Base-by-base conservation (phyloP, 2,113 vertebrate genomes). In the Calyptommatus sinebrachiatus region DNA sequence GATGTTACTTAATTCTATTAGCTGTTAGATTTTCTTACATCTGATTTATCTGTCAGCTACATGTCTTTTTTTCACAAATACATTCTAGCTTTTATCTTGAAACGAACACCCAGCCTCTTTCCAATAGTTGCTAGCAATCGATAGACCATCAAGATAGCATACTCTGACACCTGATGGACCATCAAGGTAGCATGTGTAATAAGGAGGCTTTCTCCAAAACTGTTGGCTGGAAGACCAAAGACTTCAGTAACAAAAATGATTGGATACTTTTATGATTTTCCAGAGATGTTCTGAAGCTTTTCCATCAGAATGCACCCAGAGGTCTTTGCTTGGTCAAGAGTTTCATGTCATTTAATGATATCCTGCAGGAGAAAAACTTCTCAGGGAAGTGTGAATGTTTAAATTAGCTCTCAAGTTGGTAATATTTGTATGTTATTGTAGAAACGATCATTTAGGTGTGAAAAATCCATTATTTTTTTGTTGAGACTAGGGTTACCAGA, bases 141-240 rank as follows among this genome's bases (percentile, higher is more conserved):
- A 70, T 83, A 84, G 67, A 5, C 53, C 16, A 18, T 77, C 89
- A 82, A 85, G 86, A 80, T 28, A 82, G 84, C 81, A 84, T 0
- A 3, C 8, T 46, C 46, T 83, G 78, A 41, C 5, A 41, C 5
- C 35, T 86, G 83, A 70, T 83, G 83, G 67, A 5, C 53, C 16
- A 1, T 75, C 89, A 82, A 85, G 86, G 81, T 28, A 82, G 84
- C 81, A 0, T 71, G 61, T 89, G 72, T 88, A 85, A 75, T 85
- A 70, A 53, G 82, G 79, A 71, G 85, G 68, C 63, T 73, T 83
- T 83, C 83, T 69, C 11, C 46, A 20, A 10, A 65, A 80, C 68
- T 70, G 86, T 73, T 72, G 87, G 22, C 71, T 85, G 84, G 83
- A 84, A 87, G 83, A 84, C 83, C 41, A 88, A 86, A 79, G 83